Base-by-base conservation (phyloP, 2,797 vertebrate species). In the Falco novaeseelandiae region DNA sequence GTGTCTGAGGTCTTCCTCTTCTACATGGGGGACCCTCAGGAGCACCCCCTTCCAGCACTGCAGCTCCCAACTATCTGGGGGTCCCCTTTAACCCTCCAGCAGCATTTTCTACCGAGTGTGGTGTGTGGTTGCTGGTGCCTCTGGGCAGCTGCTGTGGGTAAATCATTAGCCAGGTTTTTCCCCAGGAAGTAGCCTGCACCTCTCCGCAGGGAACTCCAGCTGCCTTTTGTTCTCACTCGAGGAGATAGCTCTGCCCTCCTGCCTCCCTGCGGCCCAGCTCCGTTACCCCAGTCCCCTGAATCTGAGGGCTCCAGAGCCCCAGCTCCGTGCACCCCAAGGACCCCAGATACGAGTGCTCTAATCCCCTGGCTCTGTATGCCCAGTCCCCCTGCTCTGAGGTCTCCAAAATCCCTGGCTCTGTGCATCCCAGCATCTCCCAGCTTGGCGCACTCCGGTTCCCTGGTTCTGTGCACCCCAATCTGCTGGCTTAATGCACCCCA, bases 271-370 rank as follows among this genome's bases (percentile, higher is more conserved):
- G 4, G 27, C 70, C 32, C 2, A 5, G 29, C 44, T 58, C 48
- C 0, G 0, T 34, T 6, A 44, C 14, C 21, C 25, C 32, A 46
- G 34, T 6, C 40, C 34, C 10, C 34, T 1, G 2, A 30, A 25
- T 54, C 4, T 34, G 59, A 30, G 54, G n/a, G 25, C 21, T 69
- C 40, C 25, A 48, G 54, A 48, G 62, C 48, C 70, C 25, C n/a
- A 67, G 44, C 46, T 30, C 46, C n/a, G 32, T 44, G 36, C 22
- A n/a, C 34, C 36, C 32, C 32, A 48, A 44, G 5, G 12, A 19
- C 42, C 11, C 30, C 19, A 20, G 58, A 25, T 26, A 11, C 1
- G 2, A 40, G 5, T 11, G 21, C 51, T 42, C 29, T 29, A 23
- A 14, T n/a, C 14, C 34, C 66, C 23, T 9, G 16, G 40, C 30